phyloP scores from a whole-genome alignment of 2,888 invertebrate species.

The Balanococcus diminutus region DNA sequence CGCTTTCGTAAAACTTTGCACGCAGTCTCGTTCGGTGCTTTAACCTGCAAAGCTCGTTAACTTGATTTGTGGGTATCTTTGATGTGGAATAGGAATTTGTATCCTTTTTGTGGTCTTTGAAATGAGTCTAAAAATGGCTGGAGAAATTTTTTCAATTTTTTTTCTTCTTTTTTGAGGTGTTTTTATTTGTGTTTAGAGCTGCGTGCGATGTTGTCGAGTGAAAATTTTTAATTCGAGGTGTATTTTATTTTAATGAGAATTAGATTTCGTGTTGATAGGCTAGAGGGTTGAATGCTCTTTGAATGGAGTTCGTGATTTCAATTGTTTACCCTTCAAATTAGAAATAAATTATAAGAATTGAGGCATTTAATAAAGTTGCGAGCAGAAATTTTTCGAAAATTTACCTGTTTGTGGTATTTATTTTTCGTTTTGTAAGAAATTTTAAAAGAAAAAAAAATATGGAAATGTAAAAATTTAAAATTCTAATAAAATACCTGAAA shows the following conservation, averaged over 20 bases:
- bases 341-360: too few species aligned
- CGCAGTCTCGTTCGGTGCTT: not conserved
- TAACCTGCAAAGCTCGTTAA: not conserved
- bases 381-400: too few species aligned
- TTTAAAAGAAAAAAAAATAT: too few species aligned
- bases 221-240: not conserved
- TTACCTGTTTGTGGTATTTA: too few species aligned
- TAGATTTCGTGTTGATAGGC: not conserved
- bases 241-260: not conserved
- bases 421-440: too few species aligned
- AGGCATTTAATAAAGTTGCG: too few species aligned
- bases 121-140: not conserved
- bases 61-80: not conserved
- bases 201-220: not conserved
- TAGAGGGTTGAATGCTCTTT: not conserved
- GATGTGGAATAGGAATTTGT: not conserved
- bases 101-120: not conserved
- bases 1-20: not conserved
- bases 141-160: not conserved
- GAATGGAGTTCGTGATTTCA: not conserved
- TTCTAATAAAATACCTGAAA: too few species aligned
- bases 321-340: too few species aligned
- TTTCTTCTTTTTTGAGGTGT: not conserved
- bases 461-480: too few species aligned
- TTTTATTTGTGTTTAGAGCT: not conserved